Percentiles rank a stretch among this genome's conserved stretches.
Evolutionary conservation across 2,797 vertebrate species (phyloP).

Genomic region (Hydrophis major): DNA sequence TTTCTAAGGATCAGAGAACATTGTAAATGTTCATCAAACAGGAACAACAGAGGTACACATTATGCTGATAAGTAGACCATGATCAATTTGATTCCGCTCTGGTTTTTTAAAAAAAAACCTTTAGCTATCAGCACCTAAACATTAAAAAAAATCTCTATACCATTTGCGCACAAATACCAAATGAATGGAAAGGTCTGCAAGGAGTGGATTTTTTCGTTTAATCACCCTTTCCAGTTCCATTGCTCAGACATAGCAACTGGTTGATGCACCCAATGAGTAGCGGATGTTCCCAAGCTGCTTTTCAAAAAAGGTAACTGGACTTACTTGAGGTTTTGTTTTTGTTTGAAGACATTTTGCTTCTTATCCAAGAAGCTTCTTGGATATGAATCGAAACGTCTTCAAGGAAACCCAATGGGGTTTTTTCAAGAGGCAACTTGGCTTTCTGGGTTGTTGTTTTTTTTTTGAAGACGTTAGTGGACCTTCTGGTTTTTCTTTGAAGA

Average conservation of each 20-base stretch:
- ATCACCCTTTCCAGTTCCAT: background rate
- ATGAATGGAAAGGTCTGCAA: background rate
- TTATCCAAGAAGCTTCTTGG: background rate
- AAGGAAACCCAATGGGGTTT: no score
- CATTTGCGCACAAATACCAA: background rate
- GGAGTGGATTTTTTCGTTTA: background rate
- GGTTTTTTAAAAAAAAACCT: background rate
- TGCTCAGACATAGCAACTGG: background rate
- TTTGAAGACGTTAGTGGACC: no score
- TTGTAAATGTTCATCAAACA: background rate
- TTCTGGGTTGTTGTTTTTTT: no score
- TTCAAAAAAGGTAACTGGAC: background rate
- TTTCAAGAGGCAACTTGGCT: no score
- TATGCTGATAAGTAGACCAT: background rate
- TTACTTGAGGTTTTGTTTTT: background rate
- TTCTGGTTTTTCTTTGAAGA: no score
- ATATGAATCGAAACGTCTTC: background rate
- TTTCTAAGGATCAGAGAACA: background rate
- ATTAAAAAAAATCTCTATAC: background rate
- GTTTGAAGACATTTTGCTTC: background rate
- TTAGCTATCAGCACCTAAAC: background rate
- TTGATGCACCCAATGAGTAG: constrained; percentile 2
- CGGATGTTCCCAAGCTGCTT: background rate
- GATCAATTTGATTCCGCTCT: background rate
- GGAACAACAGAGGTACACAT: background rate